Conservation (phyloP, 2,888 invertebrate species). For the Amphipoea lucens region DNA sequence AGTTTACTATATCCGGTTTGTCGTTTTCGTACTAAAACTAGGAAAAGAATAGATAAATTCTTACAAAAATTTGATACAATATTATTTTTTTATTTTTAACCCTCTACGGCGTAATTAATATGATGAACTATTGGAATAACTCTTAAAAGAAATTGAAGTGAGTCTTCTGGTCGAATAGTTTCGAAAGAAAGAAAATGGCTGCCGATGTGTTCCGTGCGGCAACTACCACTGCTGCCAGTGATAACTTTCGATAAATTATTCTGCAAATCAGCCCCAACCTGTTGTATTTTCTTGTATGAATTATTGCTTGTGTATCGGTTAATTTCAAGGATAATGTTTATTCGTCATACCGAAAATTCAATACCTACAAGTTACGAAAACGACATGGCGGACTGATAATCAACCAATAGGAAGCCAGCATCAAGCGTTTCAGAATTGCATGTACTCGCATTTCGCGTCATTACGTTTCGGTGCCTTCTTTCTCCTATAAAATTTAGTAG, state of each 20-base stretch:
- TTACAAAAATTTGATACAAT: not conserved
- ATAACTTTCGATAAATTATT: constrained; percentile 61
- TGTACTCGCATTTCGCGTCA: constrained; percentile 94
- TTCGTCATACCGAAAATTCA: constrained; percentile 72
- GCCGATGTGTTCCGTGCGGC: constrained; percentile 70
- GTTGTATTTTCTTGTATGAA: constrained; percentile 48
- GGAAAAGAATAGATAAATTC: not conserved
- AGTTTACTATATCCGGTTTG: constrained; percentile 45
- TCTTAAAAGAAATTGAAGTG: constrained; percentile 43
- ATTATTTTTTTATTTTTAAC: not conserved
- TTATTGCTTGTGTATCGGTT: constrained; percentile 55
- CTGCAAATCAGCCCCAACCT: constrained; percentile 36
- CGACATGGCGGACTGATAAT: constrained; percentile 92
- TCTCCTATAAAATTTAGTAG: constrained; percentile 83
- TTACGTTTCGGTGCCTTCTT: constrained; percentile 92
- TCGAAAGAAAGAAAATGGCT: constrained; percentile 77
- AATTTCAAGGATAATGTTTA: constrained; percentile 35
- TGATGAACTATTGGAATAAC: not conserved
- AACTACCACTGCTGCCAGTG: constrained; percentile 66
- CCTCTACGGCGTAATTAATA: fast-evolving
- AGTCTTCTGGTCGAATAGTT: constrained; percentile 58
- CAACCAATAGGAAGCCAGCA: constrained; percentile 93
- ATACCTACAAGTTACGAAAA: constrained; percentile 83
- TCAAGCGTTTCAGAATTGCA: constrained; percentile 92
- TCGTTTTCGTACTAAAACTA: not conserved